A percentile compares a stretch with the other conserved stretches of the same genome.
Conservation (phyloP, 2,113 vertebrate genomes). For the Amblyopsis rosae region DNA sequence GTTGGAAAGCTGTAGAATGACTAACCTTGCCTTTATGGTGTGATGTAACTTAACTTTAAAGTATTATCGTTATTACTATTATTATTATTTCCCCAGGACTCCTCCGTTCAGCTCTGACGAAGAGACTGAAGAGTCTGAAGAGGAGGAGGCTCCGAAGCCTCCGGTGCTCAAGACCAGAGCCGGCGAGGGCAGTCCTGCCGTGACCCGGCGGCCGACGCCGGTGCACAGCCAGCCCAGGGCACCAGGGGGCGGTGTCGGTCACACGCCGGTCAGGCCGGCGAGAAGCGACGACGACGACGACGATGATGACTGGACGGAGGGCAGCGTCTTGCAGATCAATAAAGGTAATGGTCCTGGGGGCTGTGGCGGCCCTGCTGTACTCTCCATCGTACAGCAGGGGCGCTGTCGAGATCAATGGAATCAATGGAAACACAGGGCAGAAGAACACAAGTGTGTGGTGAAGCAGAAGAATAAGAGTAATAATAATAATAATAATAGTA, state of each 20-base stretch:
- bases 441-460: constrained; percentile 51
- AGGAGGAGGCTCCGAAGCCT: constrained; percentile 56
- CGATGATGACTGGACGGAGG: constrained; percentile 62
- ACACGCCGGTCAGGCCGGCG: constrained; percentile 40
- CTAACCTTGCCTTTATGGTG: too few relatives aligned
- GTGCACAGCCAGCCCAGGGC: constrained; percentile 23
- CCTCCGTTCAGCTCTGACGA: constrained; percentile 89
- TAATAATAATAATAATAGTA: too few relatives aligned
- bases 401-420: constrained; percentile 26
- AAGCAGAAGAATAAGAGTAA: not conserved
- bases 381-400: constrained; percentile 53
- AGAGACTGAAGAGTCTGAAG: constrained; percentile 74
- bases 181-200: constrained; percentile 23
- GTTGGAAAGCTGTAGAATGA: too few relatives aligned
- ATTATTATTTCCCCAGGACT: constrained; percentile 69
- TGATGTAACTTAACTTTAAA: too few relatives aligned
- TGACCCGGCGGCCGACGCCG: constrained; percentile 22
- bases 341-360: constrained; percentile 66
- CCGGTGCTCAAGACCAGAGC: constrained; percentile 30
- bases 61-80: too few relatives aligned
- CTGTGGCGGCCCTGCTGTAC: constrained; percentile 28
- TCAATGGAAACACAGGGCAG: constrained; percentile 65
- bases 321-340: constrained; percentile 73
- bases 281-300: constrained; percentile 68
- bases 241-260: constrained; percentile 28